A percentile compares a stretch with the other conserved stretches of the same genome.
These are phyloP conservation scores for Lepidotrigona ventralis DNA, from an alignment of 1,140 invertebrate genomes.

Conservation along the genomic window DNA sequence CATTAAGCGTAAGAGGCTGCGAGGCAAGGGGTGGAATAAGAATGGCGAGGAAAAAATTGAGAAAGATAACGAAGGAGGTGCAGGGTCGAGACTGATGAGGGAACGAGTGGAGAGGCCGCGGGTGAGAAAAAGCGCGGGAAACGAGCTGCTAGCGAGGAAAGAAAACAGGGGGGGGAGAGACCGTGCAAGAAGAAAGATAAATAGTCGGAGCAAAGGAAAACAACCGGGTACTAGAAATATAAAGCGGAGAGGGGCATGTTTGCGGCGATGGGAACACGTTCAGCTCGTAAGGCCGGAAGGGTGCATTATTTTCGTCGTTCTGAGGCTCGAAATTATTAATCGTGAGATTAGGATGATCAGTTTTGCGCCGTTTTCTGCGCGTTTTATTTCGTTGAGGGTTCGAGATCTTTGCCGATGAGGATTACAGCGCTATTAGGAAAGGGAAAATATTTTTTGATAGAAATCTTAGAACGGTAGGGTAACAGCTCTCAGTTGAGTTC, in stretches of 20 bases:
- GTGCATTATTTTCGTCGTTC: conserved; percentile 16
- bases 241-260: conserved; percentile 7
- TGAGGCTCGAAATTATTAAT: not conserved
- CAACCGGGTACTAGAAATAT: conserved; percentile 6
- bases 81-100: conserved; percentile 33
- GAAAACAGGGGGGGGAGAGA: conserved; percentile 21
- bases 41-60: conserved; percentile 20
- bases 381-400: not conserved
- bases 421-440: not conserved
- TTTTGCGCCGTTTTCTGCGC: not conserved
- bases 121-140: conserved; percentile 12
- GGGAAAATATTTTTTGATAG: not conserved
- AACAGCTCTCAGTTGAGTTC: not conserved
- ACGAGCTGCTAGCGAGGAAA: conserved; percentile 29
- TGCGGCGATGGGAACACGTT: conserved; percentile 2
- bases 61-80: conserved; percentile 9
- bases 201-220: conserved; percentile 29
- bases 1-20: conserved; percentile 18
- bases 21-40: not conserved
- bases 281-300: not conserved
- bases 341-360: not conserved
- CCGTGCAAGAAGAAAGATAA: conserved; percentile 38
- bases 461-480: not conserved
- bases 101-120: conserved; percentile 2
- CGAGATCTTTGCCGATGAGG: too few relatives aligned